Percentiles rank a stretch among this genome's conserved stretches.
These are phyloP conservation scores for Smittia sp. DNA, from an alignment of 2,888 invertebrate genomes.

Conservation along the genomic window DNA sequence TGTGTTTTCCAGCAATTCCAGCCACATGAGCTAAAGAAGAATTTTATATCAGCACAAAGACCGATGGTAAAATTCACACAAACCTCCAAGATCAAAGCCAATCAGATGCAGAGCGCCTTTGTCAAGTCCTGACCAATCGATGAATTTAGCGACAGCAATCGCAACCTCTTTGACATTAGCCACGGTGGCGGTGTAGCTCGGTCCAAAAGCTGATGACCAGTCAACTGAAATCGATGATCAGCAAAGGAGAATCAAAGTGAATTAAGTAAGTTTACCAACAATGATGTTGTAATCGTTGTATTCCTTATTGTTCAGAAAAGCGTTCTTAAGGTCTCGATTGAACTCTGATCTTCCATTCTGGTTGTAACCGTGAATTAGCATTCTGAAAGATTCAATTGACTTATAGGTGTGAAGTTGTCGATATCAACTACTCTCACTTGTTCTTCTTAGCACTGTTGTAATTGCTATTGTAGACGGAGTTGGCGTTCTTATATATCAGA, in stretches of 20 bases:
- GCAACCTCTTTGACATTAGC: not conserved
- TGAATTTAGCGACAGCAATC: constrained; percentile 14
- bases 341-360: constrained; percentile 28
- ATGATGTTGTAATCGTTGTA: constrained; percentile 21
- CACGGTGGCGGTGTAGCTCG: not conserved
- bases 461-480: not conserved
- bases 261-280: not conserved
- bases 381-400: constrained; percentile 18
- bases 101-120: constrained; percentile 1
- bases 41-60: not conserved
- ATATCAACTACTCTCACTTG: not conserved
- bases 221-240: not conserved
- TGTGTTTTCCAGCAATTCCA: constrained; percentile 27
- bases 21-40: constrained; percentile 6
- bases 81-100: constrained; percentile 29
- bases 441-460: constrained; percentile 22
- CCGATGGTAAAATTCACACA: no score
- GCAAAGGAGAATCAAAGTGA: not conserved
- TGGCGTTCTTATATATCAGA: not conserved
- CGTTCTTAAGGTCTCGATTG: constrained; percentile 7
- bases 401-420: not conserved
- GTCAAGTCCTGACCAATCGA: constrained; percentile 17
- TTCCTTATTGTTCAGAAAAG: not conserved
- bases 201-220: not conserved
- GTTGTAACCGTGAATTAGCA: constrained; percentile 33